Percentiles rank a stretch among this genome's conserved stretches.
Evolutionary conservation across 2,113 vertebrate genomes (phyloP).

Genomic region (Cyphomyrus plagiostoma): DNA sequence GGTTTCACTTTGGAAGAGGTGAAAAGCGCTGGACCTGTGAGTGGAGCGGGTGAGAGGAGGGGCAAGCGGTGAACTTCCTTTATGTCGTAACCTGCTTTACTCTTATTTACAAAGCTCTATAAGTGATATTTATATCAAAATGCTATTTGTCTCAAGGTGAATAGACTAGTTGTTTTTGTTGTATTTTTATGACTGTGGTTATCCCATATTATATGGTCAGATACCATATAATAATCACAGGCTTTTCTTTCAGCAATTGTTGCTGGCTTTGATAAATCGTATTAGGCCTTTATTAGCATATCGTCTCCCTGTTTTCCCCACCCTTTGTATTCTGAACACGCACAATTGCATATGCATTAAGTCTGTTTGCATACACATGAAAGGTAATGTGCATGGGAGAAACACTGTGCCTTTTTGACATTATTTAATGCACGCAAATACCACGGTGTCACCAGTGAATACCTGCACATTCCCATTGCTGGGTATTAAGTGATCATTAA

Average conservation of each 20-base stretch:
- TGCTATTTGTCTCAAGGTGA: neutral
- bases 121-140: neutral
- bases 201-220: neutral
- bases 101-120: neutral
- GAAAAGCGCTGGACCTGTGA: neutral
- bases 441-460: neutral
- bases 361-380: neutral
- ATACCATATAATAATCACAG: neutral
- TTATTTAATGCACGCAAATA: constrained; percentile 5
- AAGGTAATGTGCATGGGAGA: neutral
- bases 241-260: neutral
- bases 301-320: neutral
- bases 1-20: neutral
- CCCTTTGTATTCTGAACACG: constrained; percentile 1
- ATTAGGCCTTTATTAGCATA: neutral
- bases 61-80: neutral
- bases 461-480: neutral
- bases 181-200: neutral
- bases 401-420: neutral
- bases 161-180: neutral
- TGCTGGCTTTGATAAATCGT: neutral
- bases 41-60: neutral
- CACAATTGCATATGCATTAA: neutral
- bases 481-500: neutral
- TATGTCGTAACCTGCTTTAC: neutral